Percentiles rank a stretch among this genome's conserved stretches.
Evolutionary conservation across 2,113 vertebrate genomes (phyloP).

Genomic region (Cheirogaleus medius): DNA sequence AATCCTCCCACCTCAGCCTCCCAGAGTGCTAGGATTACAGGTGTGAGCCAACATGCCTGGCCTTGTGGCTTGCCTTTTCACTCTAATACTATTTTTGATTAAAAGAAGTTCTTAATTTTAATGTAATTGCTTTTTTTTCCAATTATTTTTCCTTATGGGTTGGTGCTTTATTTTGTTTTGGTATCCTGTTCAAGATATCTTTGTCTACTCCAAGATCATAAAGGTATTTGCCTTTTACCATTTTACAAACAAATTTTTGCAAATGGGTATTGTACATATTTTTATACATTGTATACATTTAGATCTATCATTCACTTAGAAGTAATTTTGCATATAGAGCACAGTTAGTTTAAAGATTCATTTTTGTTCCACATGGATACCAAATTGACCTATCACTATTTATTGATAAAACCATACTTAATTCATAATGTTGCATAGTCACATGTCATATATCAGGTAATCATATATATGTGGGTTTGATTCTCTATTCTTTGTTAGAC

Average conservation of each 20-base stretch:
- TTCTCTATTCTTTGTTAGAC: background rate
- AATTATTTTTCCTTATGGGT: background rate
- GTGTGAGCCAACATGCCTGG: too few relatives aligned
- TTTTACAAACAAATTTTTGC: background rate
- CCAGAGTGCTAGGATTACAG: too few relatives aligned
- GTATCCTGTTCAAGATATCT: background rate
- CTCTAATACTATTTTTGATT: background rate
- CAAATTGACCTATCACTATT: background rate
- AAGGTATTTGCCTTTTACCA: background rate
- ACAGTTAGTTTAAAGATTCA: background rate
- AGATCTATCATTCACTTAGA: background rate
- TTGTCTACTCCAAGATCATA: background rate
- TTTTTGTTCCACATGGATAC: background rate
- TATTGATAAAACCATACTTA: background rate
- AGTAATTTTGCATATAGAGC: background rate
- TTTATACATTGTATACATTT: background rate
- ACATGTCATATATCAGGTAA: background rate
- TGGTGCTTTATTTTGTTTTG: background rate
- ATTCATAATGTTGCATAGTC: background rate
- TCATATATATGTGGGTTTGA: background rate
- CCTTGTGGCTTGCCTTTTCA: background rate
- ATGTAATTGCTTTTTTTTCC: background rate
- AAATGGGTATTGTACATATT: background rate
- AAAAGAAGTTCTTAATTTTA: background rate
- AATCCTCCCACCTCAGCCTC: too few relatives aligned